Conservation (phyloP, 2,888 invertebrate genomes). For the Macrophya annulata region DNA sequence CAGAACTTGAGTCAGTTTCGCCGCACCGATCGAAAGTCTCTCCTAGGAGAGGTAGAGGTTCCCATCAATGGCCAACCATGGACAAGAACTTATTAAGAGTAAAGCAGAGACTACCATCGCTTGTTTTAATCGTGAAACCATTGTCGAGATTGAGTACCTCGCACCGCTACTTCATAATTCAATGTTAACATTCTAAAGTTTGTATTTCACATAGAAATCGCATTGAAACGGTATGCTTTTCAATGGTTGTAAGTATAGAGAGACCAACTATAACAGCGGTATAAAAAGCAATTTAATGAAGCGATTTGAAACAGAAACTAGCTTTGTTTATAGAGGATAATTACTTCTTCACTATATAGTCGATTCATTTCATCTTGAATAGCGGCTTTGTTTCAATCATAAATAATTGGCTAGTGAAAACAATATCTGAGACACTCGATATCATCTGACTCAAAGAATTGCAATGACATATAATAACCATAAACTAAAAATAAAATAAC, state of each 20-base stretch:
- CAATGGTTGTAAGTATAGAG: background rate
- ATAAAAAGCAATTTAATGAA: slow-evolving; percentile 2
- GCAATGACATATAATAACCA: background rate
- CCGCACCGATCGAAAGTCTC: background rate
- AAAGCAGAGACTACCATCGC: slow-evolving; percentile 18
- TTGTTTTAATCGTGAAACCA: background rate
- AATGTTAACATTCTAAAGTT: background rate
- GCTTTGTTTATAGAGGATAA: background rate
- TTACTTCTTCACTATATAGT: background rate
- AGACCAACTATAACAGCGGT: background rate
- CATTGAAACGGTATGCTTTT: background rate
- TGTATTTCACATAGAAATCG: background rate
- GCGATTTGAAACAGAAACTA: background rate
- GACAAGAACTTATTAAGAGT: slow-evolving; percentile 64
- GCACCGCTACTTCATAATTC: background rate
- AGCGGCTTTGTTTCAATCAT: background rate
- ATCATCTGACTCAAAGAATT: background rate
- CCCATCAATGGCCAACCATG: slow-evolving; percentile 63
- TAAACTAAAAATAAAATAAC: background rate
- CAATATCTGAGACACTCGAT: background rate
- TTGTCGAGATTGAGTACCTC: background rate
- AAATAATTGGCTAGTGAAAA: background rate
- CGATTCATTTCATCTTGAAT: slow-evolving; percentile 5
- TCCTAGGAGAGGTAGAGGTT: slow-evolving; percentile 42
- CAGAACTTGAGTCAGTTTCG: slow-evolving; percentile 62